Evolutionary conservation across 2,113 vertebrate genomes (phyloP).

Genomic region (Ammodytes dubius): DNA sequence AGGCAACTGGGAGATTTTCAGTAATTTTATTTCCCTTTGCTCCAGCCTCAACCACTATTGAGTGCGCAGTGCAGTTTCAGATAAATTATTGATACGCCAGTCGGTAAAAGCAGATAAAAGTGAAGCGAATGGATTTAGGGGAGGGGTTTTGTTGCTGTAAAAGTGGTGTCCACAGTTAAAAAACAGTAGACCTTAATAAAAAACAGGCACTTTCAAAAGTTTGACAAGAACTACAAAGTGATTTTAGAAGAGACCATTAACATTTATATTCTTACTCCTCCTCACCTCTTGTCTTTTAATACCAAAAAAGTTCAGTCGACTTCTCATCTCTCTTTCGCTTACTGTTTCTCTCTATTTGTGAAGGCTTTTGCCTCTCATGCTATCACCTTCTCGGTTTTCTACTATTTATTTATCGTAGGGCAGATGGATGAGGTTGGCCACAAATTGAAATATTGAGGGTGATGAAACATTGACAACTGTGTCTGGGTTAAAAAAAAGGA

Average conservation of each 20-base stretch:
- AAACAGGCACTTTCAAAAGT: slow-evolving; percentile 54
- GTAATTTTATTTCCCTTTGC: slow-evolving; percentile 46
- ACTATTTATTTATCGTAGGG: slow-evolving; percentile 30
- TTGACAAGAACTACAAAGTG: slow-evolving; percentile 46
- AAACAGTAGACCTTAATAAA: slow-evolving; percentile 46
- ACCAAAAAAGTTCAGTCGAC: slow-evolving; percentile 38
- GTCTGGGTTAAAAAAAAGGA: not conserved
- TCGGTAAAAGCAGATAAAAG: slow-evolving; percentile 46
- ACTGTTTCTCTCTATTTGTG: not conserved
- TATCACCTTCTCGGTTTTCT: slow-evolving; percentile 32
- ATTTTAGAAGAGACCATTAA: slow-evolving; percentile 42
- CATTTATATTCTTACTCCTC: slow-evolving; percentile 43
- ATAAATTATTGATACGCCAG: slow-evolving; percentile 50
- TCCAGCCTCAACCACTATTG: slow-evolving; percentile 23
- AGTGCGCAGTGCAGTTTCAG: not conserved
- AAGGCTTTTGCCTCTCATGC: slow-evolving; percentile 9
- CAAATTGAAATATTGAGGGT: slow-evolving; percentile 32
- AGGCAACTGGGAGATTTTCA: slow-evolving; percentile 39
- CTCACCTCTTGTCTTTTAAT: slow-evolving; percentile 41
- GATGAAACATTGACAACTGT: slow-evolving; percentile 58
- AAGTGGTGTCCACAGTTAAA: slow-evolving; percentile 38
- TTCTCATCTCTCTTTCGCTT: slow-evolving; percentile 21
- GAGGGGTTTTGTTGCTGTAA: slow-evolving; percentile 32
- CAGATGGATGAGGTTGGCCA: slow-evolving; percentile 32
- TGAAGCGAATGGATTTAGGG: slow-evolving; percentile 31